Conservation (phyloP, 2,113 vertebrate species). For the Rhinogobius similis region DNA sequence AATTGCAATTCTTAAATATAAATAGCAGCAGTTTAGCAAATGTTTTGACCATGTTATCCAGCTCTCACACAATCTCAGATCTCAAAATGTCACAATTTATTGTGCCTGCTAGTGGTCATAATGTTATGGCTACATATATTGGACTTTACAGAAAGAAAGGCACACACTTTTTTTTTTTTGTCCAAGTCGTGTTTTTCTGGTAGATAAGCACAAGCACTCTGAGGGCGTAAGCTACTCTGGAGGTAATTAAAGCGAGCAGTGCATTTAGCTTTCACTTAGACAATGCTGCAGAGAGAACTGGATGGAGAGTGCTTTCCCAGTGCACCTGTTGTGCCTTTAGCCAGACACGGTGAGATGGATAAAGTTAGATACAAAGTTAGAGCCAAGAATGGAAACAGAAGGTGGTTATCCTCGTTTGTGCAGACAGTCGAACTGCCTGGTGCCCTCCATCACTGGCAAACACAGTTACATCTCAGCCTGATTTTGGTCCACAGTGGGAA, state of each 20-base stretch:
- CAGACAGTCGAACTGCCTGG: conserved; percentile 59
- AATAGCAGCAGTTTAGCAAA: too few species aligned
- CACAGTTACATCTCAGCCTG: conserved; percentile 70
- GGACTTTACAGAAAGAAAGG: conserved; percentile 8
- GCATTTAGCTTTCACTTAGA: conserved; percentile 50
- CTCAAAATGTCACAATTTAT: background rate
- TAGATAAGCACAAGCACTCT: conserved; percentile 47
- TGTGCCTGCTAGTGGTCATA: background rate
- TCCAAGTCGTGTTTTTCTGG: conserved; percentile 27
- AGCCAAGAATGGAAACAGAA: conserved; percentile 59
- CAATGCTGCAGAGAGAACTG: conserved; percentile 9
- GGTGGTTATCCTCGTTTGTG: conserved; percentile 68
- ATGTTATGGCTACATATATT: background rate
- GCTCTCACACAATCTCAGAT: too few species aligned
- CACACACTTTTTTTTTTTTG: conserved; percentile 2
- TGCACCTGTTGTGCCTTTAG: conserved; percentile 53
- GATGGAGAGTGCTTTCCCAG: conserved; percentile 14
- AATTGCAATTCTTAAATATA: background rate
- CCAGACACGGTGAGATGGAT: conserved; percentile 44
- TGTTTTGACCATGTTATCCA: background rate
- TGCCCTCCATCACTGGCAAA: conserved; percentile 73
- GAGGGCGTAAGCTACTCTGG: conserved; percentile 37
- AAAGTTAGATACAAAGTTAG: conserved; percentile 15
- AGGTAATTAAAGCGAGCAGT: conserved; percentile 66
- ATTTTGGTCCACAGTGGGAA: conserved; percentile 38